phyloP scores from a whole-genome alignment of 1,140 invertebrate species.

The Drosophila lacteicornis region DNA sequence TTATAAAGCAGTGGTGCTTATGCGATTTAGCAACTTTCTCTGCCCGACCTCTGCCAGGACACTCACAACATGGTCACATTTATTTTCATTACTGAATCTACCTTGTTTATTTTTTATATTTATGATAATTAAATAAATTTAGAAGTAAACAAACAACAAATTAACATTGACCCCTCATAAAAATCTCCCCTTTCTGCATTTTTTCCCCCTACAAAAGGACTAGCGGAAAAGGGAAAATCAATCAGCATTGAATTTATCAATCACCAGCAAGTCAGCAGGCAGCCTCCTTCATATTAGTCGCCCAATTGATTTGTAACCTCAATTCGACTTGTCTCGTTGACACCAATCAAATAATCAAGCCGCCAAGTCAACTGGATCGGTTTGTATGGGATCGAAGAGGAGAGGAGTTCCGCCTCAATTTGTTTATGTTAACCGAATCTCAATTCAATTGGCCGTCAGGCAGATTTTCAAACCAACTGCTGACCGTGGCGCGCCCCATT shows the following conservation, averaged over 20 bases:
- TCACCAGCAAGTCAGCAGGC: neutral
- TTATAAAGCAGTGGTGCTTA: too few relatives aligned
- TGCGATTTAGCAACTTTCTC: too few relatives aligned
- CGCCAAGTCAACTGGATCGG: conserved; percentile 34
- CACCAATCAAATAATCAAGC: conserved; percentile 52
- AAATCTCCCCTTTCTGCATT: neutral
- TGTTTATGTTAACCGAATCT: conserved; percentile 57
- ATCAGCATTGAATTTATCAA: conserved; percentile 28
- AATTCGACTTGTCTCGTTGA: conserved; percentile 70
- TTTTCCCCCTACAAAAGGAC: neutral
- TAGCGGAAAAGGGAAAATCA: conserved; percentile 21
- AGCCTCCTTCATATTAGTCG: conserved; percentile 18
- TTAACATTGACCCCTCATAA: neutral
- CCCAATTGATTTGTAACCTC: conserved; percentile 77
- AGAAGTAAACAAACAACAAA: too few relatives aligned
- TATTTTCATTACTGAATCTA: too few relatives aligned
- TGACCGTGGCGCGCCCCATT: conserved; percentile 44
- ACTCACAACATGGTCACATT: too few relatives aligned
- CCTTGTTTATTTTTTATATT: too few relatives aligned
- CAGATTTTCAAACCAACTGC: conserved; percentile 13
- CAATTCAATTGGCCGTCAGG: conserved; percentile 37
- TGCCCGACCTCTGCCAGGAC: too few relatives aligned
- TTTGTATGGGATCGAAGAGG: conserved; percentile 4
- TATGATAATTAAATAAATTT: too few relatives aligned
- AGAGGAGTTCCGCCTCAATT: conserved; percentile 31